phyloP scores from a whole-genome alignment of 2,113 vertebrate genomes.

The Podarcis raffonei region DNA sequence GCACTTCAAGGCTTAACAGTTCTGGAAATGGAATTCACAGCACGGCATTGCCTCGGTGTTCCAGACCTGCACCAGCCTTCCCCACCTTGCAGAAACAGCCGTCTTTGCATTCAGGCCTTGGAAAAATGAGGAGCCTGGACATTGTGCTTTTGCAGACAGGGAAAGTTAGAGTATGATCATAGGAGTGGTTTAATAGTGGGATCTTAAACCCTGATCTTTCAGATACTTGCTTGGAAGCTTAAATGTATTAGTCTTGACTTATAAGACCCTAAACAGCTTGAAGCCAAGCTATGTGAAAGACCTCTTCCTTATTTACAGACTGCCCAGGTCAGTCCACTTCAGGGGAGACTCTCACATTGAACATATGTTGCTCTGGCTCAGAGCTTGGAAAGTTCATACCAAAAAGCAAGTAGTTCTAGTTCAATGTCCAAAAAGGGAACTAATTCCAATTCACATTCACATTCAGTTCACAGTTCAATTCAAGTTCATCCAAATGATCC shows the following conservation, averaged over 20 bases:
- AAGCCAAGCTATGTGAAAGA: no score
- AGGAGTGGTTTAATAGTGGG: constrained; percentile 23
- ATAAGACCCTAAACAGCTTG: not conserved
- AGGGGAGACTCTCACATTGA: no score
- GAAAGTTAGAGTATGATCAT: constrained; percentile 6
- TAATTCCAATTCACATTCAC: no score
- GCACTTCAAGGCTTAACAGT: constrained; percentile 13
- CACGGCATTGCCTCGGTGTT: not conserved
- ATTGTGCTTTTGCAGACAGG: constrained; percentile 8
- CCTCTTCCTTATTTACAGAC: no score
- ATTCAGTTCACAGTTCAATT: no score
- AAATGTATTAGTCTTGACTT: not conserved
- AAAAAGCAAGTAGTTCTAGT: no score
- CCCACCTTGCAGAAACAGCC: not conserved
- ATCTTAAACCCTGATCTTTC: not conserved
- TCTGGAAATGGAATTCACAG: constrained; percentile 31
- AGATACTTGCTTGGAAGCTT: not conserved
- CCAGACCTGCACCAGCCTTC: constrained; percentile 18
- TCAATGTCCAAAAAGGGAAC: no score
- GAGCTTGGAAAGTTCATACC: no score
- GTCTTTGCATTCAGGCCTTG: not conserved
- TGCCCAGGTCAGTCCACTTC: no score
- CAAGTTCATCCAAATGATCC: no score
- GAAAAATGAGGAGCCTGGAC: not conserved
- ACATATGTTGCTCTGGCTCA: no score